Evolutionary conservation across 2,113 vertebrate genomes (phyloP), one percentile per base, ranked within the genome.

Genomic region (Leucopsar rothschildi): DNA sequence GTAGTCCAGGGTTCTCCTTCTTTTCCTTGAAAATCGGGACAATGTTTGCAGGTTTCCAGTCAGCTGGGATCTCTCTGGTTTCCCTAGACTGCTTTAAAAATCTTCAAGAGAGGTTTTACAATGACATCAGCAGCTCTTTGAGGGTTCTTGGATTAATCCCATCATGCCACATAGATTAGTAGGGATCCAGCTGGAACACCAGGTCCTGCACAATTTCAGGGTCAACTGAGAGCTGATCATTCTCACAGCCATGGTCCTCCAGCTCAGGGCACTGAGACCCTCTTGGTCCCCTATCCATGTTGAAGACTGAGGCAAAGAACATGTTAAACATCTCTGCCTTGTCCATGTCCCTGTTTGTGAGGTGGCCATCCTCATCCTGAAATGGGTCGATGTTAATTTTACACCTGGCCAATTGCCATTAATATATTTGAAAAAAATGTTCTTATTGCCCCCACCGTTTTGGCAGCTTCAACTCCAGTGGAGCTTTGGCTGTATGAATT

Each of bases 1-100:
- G 15, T 8, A 52, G 15, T 42, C 29, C 0, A 0, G 44, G 24
- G 15, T 20, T 35, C 12, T 50, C 35, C n/a, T 40, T 69, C 31
- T 50, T 50, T 4, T 18, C 19, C 29, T 42, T 52, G 56, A 25
- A 71, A 61, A 61, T 1, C 0, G 0, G 8, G 37, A 61, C 6
- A 35, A 31, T 17, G 17, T 61, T 71, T 35, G 13, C 56, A 31
- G 21, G 13, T 6, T 61, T 71, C 66, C 20, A 82, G 25, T 53
- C 33, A 83, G 17, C 22, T 2, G 2, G 7, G 28, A 45, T 39
- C 11, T 55, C 27, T 63, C 21, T 1, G 0, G 33, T 63, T 33
- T 83, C 11, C n/a, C 27, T 33, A 55, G 68, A 70, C 16, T 10
- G 3, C 33, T 44, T 8, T 42, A 37, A 83, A 83, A 63, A 37